Evolutionary conservation across 2,113 vertebrate species (phyloP).

Genomic region (Prochilodus magdalenae): DNA sequence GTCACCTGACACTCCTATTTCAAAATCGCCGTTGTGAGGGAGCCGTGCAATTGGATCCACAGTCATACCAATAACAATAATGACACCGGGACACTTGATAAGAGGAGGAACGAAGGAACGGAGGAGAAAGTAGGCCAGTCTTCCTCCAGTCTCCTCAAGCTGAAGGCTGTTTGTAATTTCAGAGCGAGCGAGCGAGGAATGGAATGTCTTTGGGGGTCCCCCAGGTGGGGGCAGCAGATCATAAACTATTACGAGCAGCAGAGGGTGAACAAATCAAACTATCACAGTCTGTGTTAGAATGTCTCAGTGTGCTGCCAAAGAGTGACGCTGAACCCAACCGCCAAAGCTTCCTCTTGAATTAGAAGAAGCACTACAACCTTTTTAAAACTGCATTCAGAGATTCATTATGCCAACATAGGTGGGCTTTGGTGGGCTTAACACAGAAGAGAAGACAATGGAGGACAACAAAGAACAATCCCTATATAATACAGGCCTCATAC

Average conservation of each 20-base stretch:
- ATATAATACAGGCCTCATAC: not conserved
- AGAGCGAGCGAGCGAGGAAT: constrained; percentile 41
- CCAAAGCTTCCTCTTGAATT: constrained; percentile 15
- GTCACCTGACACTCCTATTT: constrained; percentile 49
- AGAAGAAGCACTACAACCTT: not conserved
- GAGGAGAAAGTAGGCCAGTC: constrained; percentile 16
- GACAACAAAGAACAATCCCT: not conserved
- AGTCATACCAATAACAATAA: constrained; percentile 41
- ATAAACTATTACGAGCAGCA: constrained; percentile 33
- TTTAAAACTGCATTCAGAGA: not conserved
- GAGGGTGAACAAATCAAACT: constrained; percentile 29
- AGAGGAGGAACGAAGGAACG: constrained; percentile 23
- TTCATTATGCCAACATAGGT: not conserved
- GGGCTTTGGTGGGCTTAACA: not conserved
- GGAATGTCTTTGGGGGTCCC: constrained; percentile 43
- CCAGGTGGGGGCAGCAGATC: constrained; percentile 65
- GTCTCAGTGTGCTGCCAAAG: constrained; percentile 50
- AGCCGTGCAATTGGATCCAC: constrained; percentile 34
- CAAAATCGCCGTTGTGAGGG: constrained; percentile 35
- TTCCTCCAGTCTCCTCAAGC: constrained; percentile 22
- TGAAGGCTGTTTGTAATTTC: constrained; percentile 49
- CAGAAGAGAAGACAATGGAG: not conserved
- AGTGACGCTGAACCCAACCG: not conserved
- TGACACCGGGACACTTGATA: constrained; percentile 42
- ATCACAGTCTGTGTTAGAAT: constrained; percentile 55